Base-by-base conservation (phyloP, 2,888 invertebrate species). In the Fragum sueziense region DNA sequence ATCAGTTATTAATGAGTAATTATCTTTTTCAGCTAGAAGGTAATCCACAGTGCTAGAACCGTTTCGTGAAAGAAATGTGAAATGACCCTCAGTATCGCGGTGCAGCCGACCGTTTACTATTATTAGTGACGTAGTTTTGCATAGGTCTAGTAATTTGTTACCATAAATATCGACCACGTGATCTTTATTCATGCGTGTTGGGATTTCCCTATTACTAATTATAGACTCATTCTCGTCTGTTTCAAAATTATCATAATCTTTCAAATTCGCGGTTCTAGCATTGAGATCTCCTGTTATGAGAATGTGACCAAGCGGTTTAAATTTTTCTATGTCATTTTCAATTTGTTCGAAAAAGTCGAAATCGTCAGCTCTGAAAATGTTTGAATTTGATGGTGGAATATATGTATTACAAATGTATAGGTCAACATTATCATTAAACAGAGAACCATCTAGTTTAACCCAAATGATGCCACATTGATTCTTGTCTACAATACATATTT, bases 41-140 rank as follows among this genome's bases (percentile, higher is more conserved):
- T 67, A 67, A 17, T 67, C 67, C 14, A 67, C 67, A 2, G 41
- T 67, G 41, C 67, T 67, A 6, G 67, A 67, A 2, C 67, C 67
- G n/a, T 67, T 37, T 17, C 6, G 1, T 14, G 11, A 37, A 27
- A 41, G 67, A 25, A 67, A 67, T 6, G 67, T 67, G 41, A 17
- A 67, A 4, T 67, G n/a, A 41, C 67, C 67, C 2, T n/a, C n/a
- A 20, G 1, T 14, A 7, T 67, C 67, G 25, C 14, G 2, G 20
- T 34, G 9, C 22, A 67, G 41, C 2, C 25, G 34, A 11, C 67
- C 67, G 33, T 67, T 67, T 20, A 14, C 67, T 17, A 67, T 67
- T 3, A 67, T 25, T 7, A 67, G 41, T 3, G 37, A 37, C 4
- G 67, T 67, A 14, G 14, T 22, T 22, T 37, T 67, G 17, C 67